Evolutionary conservation across 2,888 invertebrate species (phyloP).

Genomic region (Megaustenia siamemsis): DNA sequence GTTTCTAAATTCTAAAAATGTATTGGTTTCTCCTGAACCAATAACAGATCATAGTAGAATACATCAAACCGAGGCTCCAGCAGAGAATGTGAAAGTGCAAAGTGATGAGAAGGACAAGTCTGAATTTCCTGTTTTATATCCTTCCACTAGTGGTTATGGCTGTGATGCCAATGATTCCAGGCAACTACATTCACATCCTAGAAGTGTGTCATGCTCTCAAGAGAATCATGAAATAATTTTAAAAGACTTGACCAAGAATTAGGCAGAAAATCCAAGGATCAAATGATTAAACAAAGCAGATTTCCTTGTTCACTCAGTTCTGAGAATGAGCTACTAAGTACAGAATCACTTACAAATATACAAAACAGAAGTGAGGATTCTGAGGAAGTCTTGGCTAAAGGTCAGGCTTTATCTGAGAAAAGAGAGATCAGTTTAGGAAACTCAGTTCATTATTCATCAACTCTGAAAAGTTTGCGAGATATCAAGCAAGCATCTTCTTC

Average conservation of each 20-base stretch:
- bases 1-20: neutral
- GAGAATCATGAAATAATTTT: neutral
- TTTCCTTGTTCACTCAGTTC: neutral
- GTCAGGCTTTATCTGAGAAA: neutral
- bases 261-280: neutral
- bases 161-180: neutral
- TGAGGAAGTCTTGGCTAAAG: conserved; percentile 11
- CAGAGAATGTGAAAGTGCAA: neutral
- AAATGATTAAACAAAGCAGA: neutral
- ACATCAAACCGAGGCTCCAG: neutral
- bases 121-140: neutral
- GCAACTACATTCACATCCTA: neutral
- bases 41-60: neutral
- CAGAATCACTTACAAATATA: neutral
- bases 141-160: neutral
- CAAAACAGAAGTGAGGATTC: neutral
- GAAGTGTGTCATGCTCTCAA: neutral
- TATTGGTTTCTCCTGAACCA: neutral
- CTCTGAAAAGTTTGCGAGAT: conserved; percentile 27
- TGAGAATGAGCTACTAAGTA: neutral
- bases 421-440: conserved; percentile 41
- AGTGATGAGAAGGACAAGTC: neutral
- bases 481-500: neutral
- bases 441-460: conserved; percentile 35
- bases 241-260: neutral